These are phyloP conservation scores for Choristoneura fumiferana DNA, from an alignment of 1,140 invertebrate species.

Conservation along the genomic window DNA sequence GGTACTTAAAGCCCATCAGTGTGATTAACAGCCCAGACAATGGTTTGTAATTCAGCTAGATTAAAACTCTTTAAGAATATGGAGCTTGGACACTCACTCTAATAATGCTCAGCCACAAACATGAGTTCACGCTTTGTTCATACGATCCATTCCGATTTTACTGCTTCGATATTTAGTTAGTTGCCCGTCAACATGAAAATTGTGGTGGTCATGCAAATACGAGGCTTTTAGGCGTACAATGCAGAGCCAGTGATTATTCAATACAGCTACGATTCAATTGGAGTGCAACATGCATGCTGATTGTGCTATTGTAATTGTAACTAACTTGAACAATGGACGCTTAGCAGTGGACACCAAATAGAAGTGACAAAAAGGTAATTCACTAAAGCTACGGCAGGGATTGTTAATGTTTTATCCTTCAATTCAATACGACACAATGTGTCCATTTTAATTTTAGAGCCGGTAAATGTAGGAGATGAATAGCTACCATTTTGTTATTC, in stretches of 20 bases:
- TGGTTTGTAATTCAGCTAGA: no score
- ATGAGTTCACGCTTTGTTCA: no score
- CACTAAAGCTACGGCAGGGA: neutral
- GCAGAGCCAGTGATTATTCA: neutral
- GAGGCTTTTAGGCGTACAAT: conserved; percentile 5
- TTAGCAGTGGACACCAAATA: no score
- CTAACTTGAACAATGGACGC: no score
- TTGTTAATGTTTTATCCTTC: neutral
- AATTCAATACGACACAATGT: neutral
- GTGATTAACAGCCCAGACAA: no score
- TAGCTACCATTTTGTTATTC: conserved; percentile 1
- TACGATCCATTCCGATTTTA: no score
- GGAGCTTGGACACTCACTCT: no score
- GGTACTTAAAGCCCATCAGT: no score
- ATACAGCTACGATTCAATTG: conserved; percentile 7
- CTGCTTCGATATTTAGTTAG: neutral
- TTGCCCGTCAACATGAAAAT: conserved; percentile 6
- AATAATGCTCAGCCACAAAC: no score
- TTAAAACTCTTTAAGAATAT: no score
- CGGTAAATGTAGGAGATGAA: neutral
- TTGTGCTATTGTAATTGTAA: conserved; percentile 1
- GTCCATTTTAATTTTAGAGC: neutral
- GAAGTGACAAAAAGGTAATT: no score
- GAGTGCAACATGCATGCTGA: neutral
- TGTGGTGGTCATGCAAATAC: conserved; percentile 10